Evolutionary conservation across 2,888 invertebrate genomes (phyloP).

Genomic region (Ichneumoninae sp.): DNA sequence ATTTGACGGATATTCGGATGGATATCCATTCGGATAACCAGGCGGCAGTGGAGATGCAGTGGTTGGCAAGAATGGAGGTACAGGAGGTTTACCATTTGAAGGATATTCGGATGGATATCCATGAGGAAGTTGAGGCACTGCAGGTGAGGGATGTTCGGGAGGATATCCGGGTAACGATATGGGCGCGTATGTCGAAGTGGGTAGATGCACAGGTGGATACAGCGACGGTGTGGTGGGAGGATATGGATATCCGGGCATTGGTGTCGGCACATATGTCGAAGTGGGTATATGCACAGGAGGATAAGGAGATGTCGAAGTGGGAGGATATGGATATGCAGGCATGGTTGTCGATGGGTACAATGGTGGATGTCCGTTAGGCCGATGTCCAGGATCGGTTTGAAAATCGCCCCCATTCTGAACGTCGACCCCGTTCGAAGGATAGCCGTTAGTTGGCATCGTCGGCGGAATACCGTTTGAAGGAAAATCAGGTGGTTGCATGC

Average conservation of each 20-base stretch:
- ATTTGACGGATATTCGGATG: slow-evolving; percentile 6
- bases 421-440: slow-evolving; percentile 9
- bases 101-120: slow-evolving; percentile 15
- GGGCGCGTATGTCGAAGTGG: background rate
- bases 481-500: background rate
- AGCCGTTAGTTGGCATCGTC: background rate
- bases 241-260: background rate
- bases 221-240: background rate
- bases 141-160: background rate
- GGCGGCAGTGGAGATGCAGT: background rate
- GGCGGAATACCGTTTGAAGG: slow-evolving; percentile 16
- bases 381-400: background rate
- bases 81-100: background rate
- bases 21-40: background rate
- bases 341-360: background rate
- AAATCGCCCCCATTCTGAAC: background rate
- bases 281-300: background rate
- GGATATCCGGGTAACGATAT: background rate
- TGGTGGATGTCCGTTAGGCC: slow-evolving; percentile 6
- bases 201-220: background rate
- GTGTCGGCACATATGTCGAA: background rate
- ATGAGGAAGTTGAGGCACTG: background rate
- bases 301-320: background rate
- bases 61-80: background rate
- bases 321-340: background rate